Conservation (phyloP, 2,113 vertebrate species). For the Fregata magnificens region DNA sequence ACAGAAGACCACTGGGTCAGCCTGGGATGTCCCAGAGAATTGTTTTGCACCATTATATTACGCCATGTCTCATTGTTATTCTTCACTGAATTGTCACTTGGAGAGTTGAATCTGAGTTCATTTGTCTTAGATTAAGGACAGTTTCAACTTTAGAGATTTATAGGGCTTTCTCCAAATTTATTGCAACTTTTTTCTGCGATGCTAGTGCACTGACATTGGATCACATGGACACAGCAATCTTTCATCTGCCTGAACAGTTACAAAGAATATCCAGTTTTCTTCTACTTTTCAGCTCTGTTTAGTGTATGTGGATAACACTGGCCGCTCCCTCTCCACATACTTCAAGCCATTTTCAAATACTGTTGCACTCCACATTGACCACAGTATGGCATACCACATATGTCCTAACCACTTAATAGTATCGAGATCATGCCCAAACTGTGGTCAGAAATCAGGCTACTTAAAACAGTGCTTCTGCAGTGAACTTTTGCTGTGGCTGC, state of each 20-base stretch:
- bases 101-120: constrained; percentile 46
- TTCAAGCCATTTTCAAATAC: not conserved
- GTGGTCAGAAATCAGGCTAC: not conserved
- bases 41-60: constrained; percentile 20
- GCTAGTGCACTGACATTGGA: not conserved
- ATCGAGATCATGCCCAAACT: not conserved
- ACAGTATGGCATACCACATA: not conserved
- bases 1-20: not conserved
- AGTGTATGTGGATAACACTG: not conserved
- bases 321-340: not conserved
- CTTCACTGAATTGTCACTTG: not conserved
- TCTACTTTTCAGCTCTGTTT: not conserved
- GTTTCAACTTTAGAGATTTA: constrained; percentile 16
- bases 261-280: not conserved
- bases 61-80: constrained; percentile 1
- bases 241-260: not conserved
- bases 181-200: not conserved
- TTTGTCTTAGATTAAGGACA: constrained; percentile 34
- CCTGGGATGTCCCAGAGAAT: not conserved
- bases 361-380: not conserved
- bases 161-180: constrained; percentile 5
- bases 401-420: not conserved
- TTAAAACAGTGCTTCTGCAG: not conserved
- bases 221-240: not conserved
- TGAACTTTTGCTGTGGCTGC: not conserved